Evolutionary conservation across 1,140 invertebrate genomes (phyloP), one percentile per base, ranked within the genome.

Genomic region (Megalonaias nervosa): DNA sequence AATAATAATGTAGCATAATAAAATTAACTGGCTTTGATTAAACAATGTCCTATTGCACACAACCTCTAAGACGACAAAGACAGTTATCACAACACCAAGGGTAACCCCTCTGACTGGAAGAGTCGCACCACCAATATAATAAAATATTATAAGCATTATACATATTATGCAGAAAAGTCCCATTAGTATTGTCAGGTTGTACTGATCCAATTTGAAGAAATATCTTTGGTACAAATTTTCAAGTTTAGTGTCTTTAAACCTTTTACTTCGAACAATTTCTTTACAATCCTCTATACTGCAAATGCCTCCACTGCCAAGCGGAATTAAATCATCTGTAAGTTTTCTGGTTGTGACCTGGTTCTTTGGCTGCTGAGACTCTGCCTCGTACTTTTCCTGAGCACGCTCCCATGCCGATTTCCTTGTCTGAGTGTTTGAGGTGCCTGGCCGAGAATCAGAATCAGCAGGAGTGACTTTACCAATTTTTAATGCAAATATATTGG

Each of bases 181-280:
- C 70, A 97, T 92, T 60, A 97, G 92, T 84, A 96, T 94, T 1
- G 95, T 96, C 92, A 97, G 94, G 89, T 96, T 97, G 82, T 94
- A 95, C 91, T 97, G 96, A 92, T 97, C 97, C 93, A 97, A 96
- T 75, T 96, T 94, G 72, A 97, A 93, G 89, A 97, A 97, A 91
- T 98, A 98, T 64, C 96, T 93, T 90, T 97, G 96, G 91, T 97
- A 97, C 66, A 97, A 90, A 93, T 94, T 95, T 91, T 97, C 96
- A 85, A 97, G 73, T 62, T 88, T 86, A 16, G 72, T 66, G 21
- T 87, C 82, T 60, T 82, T 81, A 75, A 90, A 90, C 38, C 80
- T 79, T 70, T 87, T 87, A 4, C 87, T 87, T 66, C 65, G 71
- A 70, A 89, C 87, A 11, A 88, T 67, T 66, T 81, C 70, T 38